These are phyloP conservation scores for Tribolium madens DNA, from an alignment of 1,140 invertebrate genomes.

Conservation along the genomic window DNA sequence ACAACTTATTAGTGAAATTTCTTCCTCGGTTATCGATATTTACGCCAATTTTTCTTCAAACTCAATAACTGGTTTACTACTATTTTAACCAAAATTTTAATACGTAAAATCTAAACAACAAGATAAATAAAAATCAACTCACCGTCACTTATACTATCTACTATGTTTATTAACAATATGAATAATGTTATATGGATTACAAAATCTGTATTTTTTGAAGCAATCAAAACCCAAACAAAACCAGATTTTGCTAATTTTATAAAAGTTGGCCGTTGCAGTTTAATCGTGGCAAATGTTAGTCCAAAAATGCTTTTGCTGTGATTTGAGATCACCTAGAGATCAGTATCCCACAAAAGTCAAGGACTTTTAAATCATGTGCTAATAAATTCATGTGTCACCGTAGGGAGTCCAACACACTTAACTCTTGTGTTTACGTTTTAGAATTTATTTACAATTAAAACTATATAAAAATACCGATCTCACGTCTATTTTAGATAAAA, in stretches of 20 bases:
- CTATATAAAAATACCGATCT: neutral
- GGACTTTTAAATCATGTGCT: neutral
- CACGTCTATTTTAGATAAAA: neutral
- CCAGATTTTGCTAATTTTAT: too few relatives aligned
- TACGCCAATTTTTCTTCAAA: slow-evolving; percentile 37
- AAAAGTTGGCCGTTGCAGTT: too few relatives aligned
- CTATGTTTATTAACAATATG: too few relatives aligned
- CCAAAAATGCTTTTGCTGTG: neutral
- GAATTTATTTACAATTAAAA: neutral
- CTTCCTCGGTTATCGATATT: slow-evolving; percentile 32
- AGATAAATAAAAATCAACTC: too few relatives aligned
- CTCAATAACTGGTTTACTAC: slow-evolving; percentile 40
- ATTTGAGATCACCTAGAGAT: neutral
- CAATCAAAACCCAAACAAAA: too few relatives aligned
- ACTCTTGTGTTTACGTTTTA: neutral
- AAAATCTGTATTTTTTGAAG: too few relatives aligned
- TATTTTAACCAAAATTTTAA: slow-evolving; percentile 39
- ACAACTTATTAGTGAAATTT: slow-evolving; percentile 36
- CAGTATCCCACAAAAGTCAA: neutral
- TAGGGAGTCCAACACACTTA: neutral
- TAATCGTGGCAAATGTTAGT: too few relatives aligned
- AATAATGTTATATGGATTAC: too few relatives aligned
- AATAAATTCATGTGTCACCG: neutral
- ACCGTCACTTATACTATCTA: too few relatives aligned
- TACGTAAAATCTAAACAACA: neutral